Base-by-base conservation (phyloP, 2,888 invertebrate species). In the Lithophane leautieri region DNA sequence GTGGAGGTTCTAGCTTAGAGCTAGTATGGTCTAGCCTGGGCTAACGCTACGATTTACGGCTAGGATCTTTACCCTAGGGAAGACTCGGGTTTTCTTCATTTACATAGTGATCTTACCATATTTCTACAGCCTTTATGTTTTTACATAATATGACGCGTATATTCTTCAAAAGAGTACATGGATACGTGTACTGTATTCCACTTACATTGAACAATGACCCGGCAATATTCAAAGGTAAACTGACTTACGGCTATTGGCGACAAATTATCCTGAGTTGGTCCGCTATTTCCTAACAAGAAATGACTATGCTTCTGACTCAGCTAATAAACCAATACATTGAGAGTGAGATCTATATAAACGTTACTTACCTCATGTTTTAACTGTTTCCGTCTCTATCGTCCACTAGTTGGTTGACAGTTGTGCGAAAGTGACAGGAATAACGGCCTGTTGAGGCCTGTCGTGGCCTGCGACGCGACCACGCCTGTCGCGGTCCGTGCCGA, bases 51-150 rank as follows among this genome's bases (percentile, higher is more conserved):
- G 42, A 80, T 80, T 79, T 80, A 80, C 80, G 52, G 67, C 66
- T 72, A 67, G 44, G 66, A 79, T 80, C 72, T 80, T 78, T 71
- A 47, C 80, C 72, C 80, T 54, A 16, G 79, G 80, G 83, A 80
- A 72, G 58, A 71, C 80, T 83, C 52, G 67, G 62, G 80, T 44
- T 83, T 67, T 63, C 66, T 72, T 28, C 62, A 83, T 83, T 80
- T 80, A 83, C 79, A 83, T 83, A 80, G 72, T 58, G 56, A 79
- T 79, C 62, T 63, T 52, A 50, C 79, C 50, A 82, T 79, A 77
- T 79, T 82, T 79, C 67, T 70, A 58, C 56, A 69, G 52, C 54
- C 40, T 79, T 80, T 84, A 76, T 73, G 71, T 69, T 84, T 80
- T 70, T 34, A 82, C 58, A 77, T 79, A 82, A 77, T 6, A 58